Conservation (phyloP, 2,797 vertebrate genomes). For the Adelosebastes latens region DNA sequence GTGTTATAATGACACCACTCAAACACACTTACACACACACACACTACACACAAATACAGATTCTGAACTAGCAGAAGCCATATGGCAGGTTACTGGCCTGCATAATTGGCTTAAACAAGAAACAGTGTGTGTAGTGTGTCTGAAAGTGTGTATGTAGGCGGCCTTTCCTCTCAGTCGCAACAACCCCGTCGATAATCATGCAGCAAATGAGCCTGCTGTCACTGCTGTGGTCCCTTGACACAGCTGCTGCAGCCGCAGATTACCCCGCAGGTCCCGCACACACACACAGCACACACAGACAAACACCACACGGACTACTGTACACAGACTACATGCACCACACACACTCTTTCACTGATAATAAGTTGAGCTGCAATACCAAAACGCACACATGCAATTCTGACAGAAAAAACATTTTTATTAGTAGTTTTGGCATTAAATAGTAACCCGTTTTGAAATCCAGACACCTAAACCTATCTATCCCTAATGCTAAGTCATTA, state of each 20-base stretch:
- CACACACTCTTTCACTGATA: not conserved
- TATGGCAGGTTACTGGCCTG: constrained; percentile 70
- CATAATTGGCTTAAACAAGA: constrained; percentile 72
- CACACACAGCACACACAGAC: not conserved
- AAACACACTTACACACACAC: not conserved
- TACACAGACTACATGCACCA: not conserved
- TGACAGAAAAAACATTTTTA: not conserved
- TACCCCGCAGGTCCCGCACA: not conserved
- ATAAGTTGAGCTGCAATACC: not conserved
- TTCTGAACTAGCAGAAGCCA: constrained; percentile 59
- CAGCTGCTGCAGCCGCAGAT: constrained; percentile 52
- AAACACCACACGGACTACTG: not conserved
- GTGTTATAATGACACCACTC: constrained; percentile 44
- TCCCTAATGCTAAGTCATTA: not conserved
- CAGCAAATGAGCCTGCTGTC: constrained; percentile 79
- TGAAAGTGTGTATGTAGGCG: constrained; percentile 24
- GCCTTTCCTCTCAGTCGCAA: constrained; percentile 60
- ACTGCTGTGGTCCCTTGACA: constrained; percentile 62
- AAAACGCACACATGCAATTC: not conserved
- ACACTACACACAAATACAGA: constrained; percentile 30
- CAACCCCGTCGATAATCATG: constrained; percentile 74
- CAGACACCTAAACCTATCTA: not conserved
- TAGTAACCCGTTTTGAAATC: not conserved
- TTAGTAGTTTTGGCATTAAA: not conserved
- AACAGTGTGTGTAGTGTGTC: constrained; percentile 36